Conservation (phyloP, 2,888 invertebrate genomes). For the Limnephilus marmoratus region DNA sequence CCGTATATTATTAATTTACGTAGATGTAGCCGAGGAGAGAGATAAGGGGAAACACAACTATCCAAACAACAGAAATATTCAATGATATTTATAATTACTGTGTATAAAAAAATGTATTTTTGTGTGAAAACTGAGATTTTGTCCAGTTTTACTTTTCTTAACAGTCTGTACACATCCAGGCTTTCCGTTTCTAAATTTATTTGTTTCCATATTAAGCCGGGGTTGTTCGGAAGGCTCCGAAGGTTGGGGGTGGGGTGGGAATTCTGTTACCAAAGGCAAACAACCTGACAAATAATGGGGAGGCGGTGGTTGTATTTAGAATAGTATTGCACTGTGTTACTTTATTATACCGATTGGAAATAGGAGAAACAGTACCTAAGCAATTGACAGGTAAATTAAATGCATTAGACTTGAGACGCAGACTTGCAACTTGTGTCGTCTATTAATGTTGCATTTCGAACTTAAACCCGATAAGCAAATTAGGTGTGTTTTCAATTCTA, state of each 20-base stretch:
- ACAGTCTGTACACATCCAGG: slow-evolving; percentile 32
- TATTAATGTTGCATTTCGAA: too few relatives aligned
- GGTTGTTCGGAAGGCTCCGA: slow-evolving; percentile 15
- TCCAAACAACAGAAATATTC: neutral
- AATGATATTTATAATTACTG: neutral
- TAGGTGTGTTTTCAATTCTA: too few relatives aligned
- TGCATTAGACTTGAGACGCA: neutral
- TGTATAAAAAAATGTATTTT: neutral
- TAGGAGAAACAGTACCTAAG: neutral
- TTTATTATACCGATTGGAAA: slow-evolving; percentile 31
- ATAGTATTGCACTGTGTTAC: slow-evolving; percentile 23
- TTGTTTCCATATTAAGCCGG: slow-evolving; percentile 58
- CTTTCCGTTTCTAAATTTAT: slow-evolving; percentile 59
- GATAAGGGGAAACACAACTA: neutral
- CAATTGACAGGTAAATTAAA: neutral
- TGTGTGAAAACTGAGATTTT: neutral
- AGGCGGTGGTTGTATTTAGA: slow-evolving; percentile 34
- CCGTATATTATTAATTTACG: neutral
- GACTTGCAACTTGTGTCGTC: neutral
- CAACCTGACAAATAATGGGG: slow-evolving; percentile 53
- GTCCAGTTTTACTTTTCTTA: neutral
- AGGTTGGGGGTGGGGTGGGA: slow-evolving; percentile 29
- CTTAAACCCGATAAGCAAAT: too few relatives aligned
- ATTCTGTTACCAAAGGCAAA: slow-evolving; percentile 52
- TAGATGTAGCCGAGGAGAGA: neutral